Percentiles rank a stretch among this genome's conserved stretches.
Conservation (phyloP, 2,797 vertebrate genomes). For the Arnoldichthys spilopterus region DNA sequence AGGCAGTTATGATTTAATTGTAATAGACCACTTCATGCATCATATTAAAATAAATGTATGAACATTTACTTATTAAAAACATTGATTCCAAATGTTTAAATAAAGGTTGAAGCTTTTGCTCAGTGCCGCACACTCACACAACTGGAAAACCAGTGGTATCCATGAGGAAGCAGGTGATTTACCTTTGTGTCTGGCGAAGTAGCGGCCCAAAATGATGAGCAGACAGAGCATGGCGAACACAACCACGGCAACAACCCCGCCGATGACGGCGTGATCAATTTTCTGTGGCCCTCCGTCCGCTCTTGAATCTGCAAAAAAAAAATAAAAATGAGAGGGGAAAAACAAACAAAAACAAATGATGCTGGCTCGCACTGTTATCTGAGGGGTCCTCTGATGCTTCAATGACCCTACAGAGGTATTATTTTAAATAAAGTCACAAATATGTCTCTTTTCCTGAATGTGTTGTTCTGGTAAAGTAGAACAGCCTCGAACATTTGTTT, state of each 20-base stretch:
- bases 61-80: background rate
- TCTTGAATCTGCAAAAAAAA: constrained; percentile 86
- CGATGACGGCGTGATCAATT: constrained; percentile 97
- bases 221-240: constrained; percentile 98
- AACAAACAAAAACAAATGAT: constrained; percentile 47
- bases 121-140: no score
- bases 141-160: background rate
- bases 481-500: constrained; percentile 3
- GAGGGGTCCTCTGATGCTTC: background rate
- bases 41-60: background rate
- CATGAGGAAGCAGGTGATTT: constrained; percentile 55
- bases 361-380: constrained; percentile 13
- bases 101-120: background rate
- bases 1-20: no score
- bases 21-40: no score
- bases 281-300: constrained; percentile 90
- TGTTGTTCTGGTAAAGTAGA: background rate
- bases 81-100: background rate
- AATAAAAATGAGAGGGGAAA: constrained; percentile 43
- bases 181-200: constrained; percentile 99
- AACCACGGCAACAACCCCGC: constrained; percentile 96
- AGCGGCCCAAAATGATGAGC: constrained; percentile 96
- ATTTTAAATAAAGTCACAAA: constrained; percentile 34
- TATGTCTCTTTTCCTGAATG: constrained; percentile 17
- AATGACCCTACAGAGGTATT: constrained; percentile 13